phyloP scores from a whole-genome alignment of 2,888 invertebrate genomes.

The Peribatodes rhomboidaria region DNA sequence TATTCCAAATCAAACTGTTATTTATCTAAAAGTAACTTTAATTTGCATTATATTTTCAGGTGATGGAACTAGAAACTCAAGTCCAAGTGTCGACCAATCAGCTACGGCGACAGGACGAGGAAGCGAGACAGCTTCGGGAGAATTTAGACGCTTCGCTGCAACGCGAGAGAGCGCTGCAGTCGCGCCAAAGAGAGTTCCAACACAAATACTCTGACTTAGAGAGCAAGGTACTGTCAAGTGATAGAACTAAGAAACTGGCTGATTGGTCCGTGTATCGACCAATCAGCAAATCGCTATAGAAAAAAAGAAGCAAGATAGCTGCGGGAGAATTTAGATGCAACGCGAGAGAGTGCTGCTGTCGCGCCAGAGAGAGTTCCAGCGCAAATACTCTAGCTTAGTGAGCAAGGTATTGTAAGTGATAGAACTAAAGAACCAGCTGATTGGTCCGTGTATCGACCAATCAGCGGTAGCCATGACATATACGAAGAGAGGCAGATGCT shows the following conservation, averaged over 20 bases:
- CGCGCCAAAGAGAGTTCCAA: conserved; percentile 93
- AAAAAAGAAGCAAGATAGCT: no score
- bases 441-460: no score
- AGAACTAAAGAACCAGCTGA: background rate
- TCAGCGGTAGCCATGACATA: no score
- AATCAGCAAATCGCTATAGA: no score
- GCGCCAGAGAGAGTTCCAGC: conserved; percentile 93
- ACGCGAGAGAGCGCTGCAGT: conserved; percentile 91
- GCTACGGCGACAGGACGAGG: conserved; percentile 96
- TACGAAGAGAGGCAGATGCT: no score
- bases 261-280: no score
- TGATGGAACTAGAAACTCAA: conserved; percentile 98
- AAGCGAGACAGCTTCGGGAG: conserved; percentile 93
- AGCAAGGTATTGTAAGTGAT: conserved; percentile 82
- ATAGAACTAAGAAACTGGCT: background rate
- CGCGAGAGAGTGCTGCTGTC: conserved; percentile 92
- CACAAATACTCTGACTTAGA: conserved; percentile 89
- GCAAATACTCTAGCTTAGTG: conserved; percentile 88
- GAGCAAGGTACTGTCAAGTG: conserved; percentile 80
- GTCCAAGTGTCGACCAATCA: conserved; percentile 96
- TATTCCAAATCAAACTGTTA: no score
- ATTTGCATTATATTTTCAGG: conserved; percentile 67
- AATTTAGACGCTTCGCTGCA: conserved; percentile 91
- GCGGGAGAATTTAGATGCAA: conserved; percentile 67
- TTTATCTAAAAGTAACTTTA: no score